Base-by-base conservation (phyloP, 2,888 invertebrate genomes). In the Phorcus lineatus region DNA sequence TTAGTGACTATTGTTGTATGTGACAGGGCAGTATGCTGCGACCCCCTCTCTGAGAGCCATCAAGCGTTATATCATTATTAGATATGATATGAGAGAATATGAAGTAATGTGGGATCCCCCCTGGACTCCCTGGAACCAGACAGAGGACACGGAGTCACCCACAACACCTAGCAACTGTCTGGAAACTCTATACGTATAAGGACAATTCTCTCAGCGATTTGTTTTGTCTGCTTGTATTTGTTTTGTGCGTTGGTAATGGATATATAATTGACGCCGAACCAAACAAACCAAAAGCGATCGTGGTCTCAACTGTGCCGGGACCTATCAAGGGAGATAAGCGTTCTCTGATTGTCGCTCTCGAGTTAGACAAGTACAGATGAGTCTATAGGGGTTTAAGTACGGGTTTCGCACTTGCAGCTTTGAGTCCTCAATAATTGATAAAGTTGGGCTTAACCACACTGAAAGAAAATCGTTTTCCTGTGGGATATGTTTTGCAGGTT, bases 181-280 rank as follows among this genome's bases (percentile, higher is more conserved):
- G 28, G 40, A 11, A 70, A 70, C 19, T 36, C 19, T 28, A 70
- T 70, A 70, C 19, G 22, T 13, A 70, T 16, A n/a, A n/a, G 19
- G 40, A 36, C 70, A 70, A 40, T 70, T 31, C 36, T 36, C 40
- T n/a, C 17, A 40, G 40, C 70, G 24, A 70, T 70, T 70, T 70
- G 70, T 19, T 31, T 19, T 70, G 70, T 70, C 31, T 40, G 70
- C 31, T 19, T 70, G 19, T 70, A 19, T 40, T 70, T 70, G 70
- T 70, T 36, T 22, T 31, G n/a, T 70, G 70, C 17, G 31, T 28
- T 19, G 17, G 40, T 70, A 70, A 70, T 70, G 31, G 70, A 70
- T 70, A 70, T 70, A 24, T 70, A 70, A 31, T 31, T 40, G 70
- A 70, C 70, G 40, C 70, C 36, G 28, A 40, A 70, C 70, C 19